Percentiles rank a stretch among this genome's conserved stretches.
Conservation (phyloP, 2,113 vertebrate genomes). For the Pavo muticus region DNA sequence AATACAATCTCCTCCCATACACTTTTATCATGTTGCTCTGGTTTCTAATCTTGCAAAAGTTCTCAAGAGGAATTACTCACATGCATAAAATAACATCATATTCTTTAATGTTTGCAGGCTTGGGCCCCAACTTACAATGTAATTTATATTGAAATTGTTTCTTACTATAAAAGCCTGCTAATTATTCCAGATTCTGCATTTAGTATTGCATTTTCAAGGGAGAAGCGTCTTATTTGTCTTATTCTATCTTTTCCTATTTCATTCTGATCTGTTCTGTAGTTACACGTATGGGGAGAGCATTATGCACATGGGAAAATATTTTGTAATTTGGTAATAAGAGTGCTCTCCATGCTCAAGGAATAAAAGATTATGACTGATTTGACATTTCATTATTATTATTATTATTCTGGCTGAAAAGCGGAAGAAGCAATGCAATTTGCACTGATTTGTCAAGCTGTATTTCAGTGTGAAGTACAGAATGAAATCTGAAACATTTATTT, state of each 20-base stretch:
- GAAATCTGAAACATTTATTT: background rate
- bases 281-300: background rate
- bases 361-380: background rate
- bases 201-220: background rate
- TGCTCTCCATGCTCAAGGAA: background rate
- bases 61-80: background rate
- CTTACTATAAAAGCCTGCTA: background rate
- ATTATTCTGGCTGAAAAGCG: background rate
- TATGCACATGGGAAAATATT: background rate
- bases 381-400: background rate
- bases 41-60: slow-evolving; percentile 16
- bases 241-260: background rate
- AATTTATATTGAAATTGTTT: slow-evolving; percentile 6
- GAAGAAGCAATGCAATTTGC: background rate
- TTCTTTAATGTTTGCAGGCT: background rate
- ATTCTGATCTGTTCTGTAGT: background rate
- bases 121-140: background rate
- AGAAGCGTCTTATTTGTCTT: background rate
- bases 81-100: slow-evolving; percentile 2
- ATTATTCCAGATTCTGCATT: background rate
- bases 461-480: background rate
- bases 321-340: background rate
- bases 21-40: background rate
- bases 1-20: background rate
- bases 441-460: background rate